These are phyloP conservation scores for Hippocampus abdominalis DNA, from an alignment of 2,113 vertebrate species.

Conservation along the genomic window DNA sequence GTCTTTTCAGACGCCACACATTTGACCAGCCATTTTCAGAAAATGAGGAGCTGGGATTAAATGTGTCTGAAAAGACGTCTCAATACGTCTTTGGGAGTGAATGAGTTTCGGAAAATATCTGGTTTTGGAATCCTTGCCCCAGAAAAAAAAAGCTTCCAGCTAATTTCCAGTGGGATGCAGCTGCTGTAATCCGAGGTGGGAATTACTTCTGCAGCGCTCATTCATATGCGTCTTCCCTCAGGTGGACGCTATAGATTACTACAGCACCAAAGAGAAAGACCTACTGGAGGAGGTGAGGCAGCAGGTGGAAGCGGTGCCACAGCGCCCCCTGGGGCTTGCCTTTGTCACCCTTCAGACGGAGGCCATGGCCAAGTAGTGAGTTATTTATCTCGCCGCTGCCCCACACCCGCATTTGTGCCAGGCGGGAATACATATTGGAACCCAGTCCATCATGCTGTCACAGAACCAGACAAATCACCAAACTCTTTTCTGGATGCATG, in stretches of 20 bases:
- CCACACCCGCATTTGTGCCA: not conserved
- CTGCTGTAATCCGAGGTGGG: not conserved
- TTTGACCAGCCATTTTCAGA: too few relatives aligned
- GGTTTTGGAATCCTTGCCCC: not conserved
- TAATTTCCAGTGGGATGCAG: not conserved
- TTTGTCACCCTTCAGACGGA: conserved; percentile 89
- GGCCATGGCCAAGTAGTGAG: conserved; percentile 88
- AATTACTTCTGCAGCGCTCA: not conserved
- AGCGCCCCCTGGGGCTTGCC: conserved; percentile 83
- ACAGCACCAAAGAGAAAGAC: conserved; percentile 68
- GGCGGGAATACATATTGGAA: not conserved
- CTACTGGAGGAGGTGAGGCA: conserved; percentile 69
- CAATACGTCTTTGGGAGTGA: too few relatives aligned
- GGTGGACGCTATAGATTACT: conserved; percentile 90
- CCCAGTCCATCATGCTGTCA: conserved; percentile 1
- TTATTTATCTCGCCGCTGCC: conserved; percentile 17
- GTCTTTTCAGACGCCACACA: too few relatives aligned
- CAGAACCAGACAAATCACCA: not conserved
- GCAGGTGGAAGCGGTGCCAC: conserved; percentile 64
- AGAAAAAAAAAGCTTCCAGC: not conserved
- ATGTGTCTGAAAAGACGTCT: too few relatives aligned
- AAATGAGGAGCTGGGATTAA: too few relatives aligned
- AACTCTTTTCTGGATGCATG: not conserved
- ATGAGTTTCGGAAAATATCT: not conserved
- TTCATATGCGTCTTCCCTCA: conserved; percentile 38